Percentiles rank a stretch among this genome's conserved stretches.
These are phyloP conservation scores for Tetranychus piercei DNA, from an alignment of 2,888 invertebrate species.

Conservation along the genomic window DNA sequence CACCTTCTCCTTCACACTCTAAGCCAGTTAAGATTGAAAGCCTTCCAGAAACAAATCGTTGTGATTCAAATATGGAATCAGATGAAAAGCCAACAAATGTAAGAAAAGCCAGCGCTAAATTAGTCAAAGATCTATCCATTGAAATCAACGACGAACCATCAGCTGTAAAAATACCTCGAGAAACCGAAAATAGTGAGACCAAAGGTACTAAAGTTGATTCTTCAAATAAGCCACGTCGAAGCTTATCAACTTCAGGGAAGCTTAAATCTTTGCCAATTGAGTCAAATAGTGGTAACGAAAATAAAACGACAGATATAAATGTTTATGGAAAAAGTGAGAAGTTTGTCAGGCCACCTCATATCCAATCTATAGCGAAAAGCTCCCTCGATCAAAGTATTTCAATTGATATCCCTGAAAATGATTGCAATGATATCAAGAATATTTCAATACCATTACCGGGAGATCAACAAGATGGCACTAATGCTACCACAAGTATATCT, in stretches of 20 bases:
- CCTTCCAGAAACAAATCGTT: not conserved
- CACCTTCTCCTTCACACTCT: not conserved
- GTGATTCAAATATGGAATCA: not conserved
- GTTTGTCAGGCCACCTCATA: not conserved
- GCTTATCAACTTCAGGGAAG: not conserved
- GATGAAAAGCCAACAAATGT: not conserved
- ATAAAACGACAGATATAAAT: not conserved
- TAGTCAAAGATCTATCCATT: too few species aligned
- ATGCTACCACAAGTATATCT: not conserved
- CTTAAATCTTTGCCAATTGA: not conserved
- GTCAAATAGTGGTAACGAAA: not conserved
- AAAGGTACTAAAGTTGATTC: too few species aligned
- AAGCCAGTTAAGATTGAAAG: not conserved
- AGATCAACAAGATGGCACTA: not conserved
- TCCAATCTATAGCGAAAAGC: not conserved
- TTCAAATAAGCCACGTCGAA: too few species aligned
- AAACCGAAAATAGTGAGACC: too few species aligned
- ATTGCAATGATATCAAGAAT: not conserved
- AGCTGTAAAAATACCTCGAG: too few species aligned
- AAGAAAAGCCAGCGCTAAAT: too few species aligned
- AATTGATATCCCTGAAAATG: conserved; percentile 9
- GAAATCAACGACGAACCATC: too few species aligned
- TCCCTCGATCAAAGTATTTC: conserved; percentile 5
- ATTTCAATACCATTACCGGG: not conserved
- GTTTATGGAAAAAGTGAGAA: not conserved